Evolutionary conservation across 2,797 vertebrate genomes (phyloP), one percentile per base, ranked within the genome.

Genomic region (Sebastes melanostomus): DNA sequence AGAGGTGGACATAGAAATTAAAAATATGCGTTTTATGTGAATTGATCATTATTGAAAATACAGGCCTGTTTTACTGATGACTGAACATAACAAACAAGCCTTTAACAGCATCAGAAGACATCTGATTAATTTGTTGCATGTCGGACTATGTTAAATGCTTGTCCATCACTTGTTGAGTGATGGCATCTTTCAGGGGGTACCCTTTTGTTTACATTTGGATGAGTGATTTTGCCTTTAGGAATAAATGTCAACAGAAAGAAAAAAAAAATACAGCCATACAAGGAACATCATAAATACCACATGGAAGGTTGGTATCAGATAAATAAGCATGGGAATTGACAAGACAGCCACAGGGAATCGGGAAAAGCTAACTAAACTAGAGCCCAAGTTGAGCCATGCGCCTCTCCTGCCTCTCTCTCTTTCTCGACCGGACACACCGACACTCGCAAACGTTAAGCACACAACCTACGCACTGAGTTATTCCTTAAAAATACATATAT

Each of bases 121-220:
- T 65, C 16, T 6, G 22, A 75, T 66, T 36, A 0, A 58, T 73
- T 16, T 61, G 20, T n/a, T 60, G 13, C 3, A 22, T 71, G 30
- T 22, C 56, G 22, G n/a, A 34, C 22, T 10, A 55, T 61, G 55
- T 72, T 67, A n/a, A 73, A 72, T 13, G 14, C n/a, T 2, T 42
- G 50, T 75, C 61, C 32, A 13, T 82, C 32, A 42, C 12, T 1
- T 76, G 46, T 8, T 71, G 46, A 78, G 61, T 24, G 36, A 73
- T n/a, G 38, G 69, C 61, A 75, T 66, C 24, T 61, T 69, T 77
- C 13, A 58, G 13, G 36, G 24, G 18, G 29, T 7, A 68, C 12
- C n/a, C 7, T 67, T 76, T 55, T 77, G 29, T 80, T 80, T 78
- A 66, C 58, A 75, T 74, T 59, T 68, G 50, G 54, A 73, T 38